Percentiles rank a stretch among this genome's conserved stretches.
These are phyloP conservation scores for Sebastolobus alascanus DNA, from an alignment of 2,797 vertebrate species.

Conservation along the genomic window DNA sequence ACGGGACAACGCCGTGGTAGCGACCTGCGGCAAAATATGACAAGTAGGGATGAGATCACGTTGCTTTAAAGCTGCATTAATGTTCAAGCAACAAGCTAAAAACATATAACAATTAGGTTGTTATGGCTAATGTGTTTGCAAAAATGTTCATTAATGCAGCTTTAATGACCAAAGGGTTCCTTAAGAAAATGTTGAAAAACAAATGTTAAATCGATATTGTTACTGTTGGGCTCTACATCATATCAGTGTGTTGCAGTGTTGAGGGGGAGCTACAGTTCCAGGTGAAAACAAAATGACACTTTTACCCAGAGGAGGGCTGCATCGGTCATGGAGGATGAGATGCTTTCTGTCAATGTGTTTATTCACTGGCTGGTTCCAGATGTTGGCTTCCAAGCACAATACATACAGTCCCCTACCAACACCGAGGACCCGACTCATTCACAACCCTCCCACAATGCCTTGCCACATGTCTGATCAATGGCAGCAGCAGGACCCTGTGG, in stretches of 20 bases:
- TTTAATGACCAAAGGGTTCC: not conserved
- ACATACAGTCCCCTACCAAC: not conserved
- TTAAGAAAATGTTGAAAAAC: not conserved
- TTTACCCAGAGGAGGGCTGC: not conserved
- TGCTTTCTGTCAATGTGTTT: not conserved
- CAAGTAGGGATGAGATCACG: no score
- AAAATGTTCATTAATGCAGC: not conserved
- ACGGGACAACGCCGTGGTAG: no score
- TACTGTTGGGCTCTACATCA: not conserved
- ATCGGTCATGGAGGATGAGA: not conserved
- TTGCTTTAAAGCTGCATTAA: not conserved
- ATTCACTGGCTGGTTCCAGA: constrained; percentile 28
- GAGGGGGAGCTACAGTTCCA: not conserved
- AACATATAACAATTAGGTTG: not conserved
- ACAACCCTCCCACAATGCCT: constrained; percentile 34
- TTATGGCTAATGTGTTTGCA: not conserved
- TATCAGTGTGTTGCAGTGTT: not conserved
- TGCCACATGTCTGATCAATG: constrained; percentile 71
- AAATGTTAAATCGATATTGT: not conserved
- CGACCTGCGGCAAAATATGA: no score
- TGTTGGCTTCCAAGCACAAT: constrained; percentile 25
- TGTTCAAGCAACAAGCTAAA: not conserved
- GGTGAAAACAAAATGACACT: not conserved
- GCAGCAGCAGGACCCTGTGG: constrained; percentile 61
- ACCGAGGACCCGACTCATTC: constrained; percentile 22